phyloP scores from a whole-genome alignment of 2,113 vertebrate species.

The Stegostoma tigrinum region DNA sequence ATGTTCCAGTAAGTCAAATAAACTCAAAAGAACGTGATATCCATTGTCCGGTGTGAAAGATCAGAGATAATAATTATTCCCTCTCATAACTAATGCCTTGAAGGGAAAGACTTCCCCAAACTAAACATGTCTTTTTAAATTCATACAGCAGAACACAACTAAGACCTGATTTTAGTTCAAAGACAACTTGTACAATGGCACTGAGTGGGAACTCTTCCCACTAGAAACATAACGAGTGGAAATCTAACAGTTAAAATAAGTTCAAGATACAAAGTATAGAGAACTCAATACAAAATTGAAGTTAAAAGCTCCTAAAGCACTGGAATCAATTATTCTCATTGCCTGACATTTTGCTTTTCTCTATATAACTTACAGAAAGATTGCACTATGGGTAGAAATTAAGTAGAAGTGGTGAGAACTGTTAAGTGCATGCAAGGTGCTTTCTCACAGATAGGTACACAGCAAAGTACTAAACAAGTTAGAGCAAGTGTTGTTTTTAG shows the following conservation, averaged over 20 bases:
- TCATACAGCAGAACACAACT: neutral
- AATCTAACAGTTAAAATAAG: neutral
- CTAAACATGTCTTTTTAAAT: neutral
- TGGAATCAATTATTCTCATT: neutral
- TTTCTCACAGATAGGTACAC: neutral
- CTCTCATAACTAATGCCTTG: neutral
- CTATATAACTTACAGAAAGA: neutral
- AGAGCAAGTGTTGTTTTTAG: neutral
- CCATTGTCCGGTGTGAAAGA: neutral
- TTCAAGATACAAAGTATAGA: neutral
- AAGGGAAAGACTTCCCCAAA: neutral
- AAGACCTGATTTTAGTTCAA: neutral
- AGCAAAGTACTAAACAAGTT: neutral
- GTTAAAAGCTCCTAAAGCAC: neutral
- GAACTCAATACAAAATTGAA: neutral
- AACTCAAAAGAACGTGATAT: neutral
- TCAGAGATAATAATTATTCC: neutral
- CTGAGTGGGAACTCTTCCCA: slow-evolving; percentile 1
- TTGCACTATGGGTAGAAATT: neutral
- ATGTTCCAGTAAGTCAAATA: neutral
- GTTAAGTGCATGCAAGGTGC: neutral
- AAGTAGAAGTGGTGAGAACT: neutral
- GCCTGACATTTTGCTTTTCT: neutral
- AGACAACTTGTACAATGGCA: neutral
- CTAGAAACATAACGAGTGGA: neutral